Conservation (phyloP, 64 coral and sea anemone genomes). For the Cladopsammia gracilis region DNA sequence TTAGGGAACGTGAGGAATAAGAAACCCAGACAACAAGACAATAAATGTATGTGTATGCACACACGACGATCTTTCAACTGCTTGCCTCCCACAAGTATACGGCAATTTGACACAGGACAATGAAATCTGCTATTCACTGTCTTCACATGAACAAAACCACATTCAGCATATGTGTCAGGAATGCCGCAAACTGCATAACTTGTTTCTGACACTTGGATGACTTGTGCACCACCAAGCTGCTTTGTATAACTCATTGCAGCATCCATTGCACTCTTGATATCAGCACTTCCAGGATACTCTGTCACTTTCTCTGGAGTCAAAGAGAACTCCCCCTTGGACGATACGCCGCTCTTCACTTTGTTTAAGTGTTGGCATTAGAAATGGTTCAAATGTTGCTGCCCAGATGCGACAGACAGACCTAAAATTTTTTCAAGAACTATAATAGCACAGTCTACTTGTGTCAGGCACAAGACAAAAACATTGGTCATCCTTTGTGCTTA, state of each 20-base stretch:
- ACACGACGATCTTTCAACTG: not conserved
- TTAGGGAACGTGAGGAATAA: too few species aligned
- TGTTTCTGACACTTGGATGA: not conserved
- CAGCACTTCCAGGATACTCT: not conserved
- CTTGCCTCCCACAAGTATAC: not conserved
- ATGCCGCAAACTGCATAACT: not conserved
- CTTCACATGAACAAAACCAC: not conserved
- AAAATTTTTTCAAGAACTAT: not conserved
- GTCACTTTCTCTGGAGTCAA: not conserved
- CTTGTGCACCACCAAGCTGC: not conserved
- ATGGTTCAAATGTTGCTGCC: not conserved
- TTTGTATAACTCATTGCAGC: not conserved
- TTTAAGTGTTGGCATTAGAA: not conserved
- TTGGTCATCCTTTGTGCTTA: not conserved
- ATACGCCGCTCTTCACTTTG: not conserved
- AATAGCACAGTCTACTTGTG: not conserved
- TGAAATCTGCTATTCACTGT: not conserved
- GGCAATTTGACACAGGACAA: not conserved
- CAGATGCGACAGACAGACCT: not conserved
- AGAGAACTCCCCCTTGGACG: not conserved
- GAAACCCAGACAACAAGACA: not conserved
- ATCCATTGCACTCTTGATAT: not conserved
- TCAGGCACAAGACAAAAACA: not conserved
- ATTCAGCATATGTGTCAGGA: not conserved
- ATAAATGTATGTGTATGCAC: not conserved